Evolutionary conservation across 30 jellyfish, hydroid and myxozoan genomes (phyloP).

Genomic region (Rhopilema esculentum): DNA sequence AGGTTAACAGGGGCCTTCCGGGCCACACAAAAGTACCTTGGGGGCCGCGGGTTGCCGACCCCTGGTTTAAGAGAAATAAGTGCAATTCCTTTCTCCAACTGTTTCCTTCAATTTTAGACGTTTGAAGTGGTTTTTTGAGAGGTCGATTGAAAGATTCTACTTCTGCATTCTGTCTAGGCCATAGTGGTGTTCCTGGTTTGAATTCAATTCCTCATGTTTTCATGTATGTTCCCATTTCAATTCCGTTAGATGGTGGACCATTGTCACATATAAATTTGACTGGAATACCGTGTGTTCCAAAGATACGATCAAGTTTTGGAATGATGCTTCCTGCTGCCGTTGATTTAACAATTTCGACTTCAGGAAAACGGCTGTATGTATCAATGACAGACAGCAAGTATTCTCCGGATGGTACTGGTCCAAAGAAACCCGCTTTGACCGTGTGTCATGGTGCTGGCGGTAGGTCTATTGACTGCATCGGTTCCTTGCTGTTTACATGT

Average conservation of each 20-base stretch:
- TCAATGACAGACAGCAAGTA: slow-evolving; percentile 41
- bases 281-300: slow-evolving; percentile 57
- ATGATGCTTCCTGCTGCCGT: slow-evolving; percentile 51
- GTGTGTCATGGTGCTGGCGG: slow-evolving; percentile 61
- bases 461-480: slow-evolving; percentile 29
- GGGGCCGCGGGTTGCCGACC: slow-evolving; percentile 14
- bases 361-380: slow-evolving; percentile 28
- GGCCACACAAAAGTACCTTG: no score
- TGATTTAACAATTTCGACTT: slow-evolving; percentile 44
- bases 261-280: slow-evolving; percentile 41
- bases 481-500: slow-evolving; percentile 16
- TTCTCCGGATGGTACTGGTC: slow-evolving; percentile 62
- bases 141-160: slow-evolving; percentile 22
- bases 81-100: slow-evolving; percentile 15
- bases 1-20: no score
- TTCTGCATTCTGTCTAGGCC: slow-evolving; percentile 14
- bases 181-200: slow-evolving; percentile 53
- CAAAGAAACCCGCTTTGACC: slow-evolving; percentile 42
- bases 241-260: slow-evolving; percentile 57
- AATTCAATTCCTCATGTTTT: slow-evolving; percentile 48
- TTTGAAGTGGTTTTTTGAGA: slow-evolving; percentile 6
- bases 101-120: not conserved
- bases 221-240: slow-evolving; percentile 31
- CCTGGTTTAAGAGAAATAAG: not conserved
- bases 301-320: slow-evolving; percentile 44